phyloP scores from a whole-genome alignment of 2,888 invertebrate species.

The Ochropacha duplaris region DNA sequence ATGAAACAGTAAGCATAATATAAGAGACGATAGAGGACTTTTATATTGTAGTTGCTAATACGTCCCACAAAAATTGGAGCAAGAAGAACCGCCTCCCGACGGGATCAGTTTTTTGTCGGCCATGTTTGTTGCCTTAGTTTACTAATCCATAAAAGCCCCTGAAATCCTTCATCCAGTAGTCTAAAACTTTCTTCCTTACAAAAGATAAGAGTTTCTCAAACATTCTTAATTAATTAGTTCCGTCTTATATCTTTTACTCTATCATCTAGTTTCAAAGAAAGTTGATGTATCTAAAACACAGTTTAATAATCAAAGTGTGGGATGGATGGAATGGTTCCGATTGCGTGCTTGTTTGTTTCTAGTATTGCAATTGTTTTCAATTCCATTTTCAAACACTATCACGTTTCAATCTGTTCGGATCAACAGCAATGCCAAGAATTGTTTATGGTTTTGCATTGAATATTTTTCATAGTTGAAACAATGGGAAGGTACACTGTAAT shows the following conservation, averaged over 20 bases:
- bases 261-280: neutral
- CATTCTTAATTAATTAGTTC: neutral
- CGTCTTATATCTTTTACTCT: neutral
- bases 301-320: neutral
- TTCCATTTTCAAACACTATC: slow-evolving; percentile 11
- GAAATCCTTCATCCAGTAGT: no score
- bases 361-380: slow-evolving; percentile 6
- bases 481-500: no score
- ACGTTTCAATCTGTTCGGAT: slow-evolving; percentile 18
- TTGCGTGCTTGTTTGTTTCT: slow-evolving; percentile 3
- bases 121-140: no score
- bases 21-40: no score
- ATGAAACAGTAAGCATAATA: no score
- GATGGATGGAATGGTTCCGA: slow-evolving; percentile 2
- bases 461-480: no score
- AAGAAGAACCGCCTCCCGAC: no score
- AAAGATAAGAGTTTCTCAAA: neutral
- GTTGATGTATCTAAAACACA: neutral
- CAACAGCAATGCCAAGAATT: slow-evolving; percentile 3
- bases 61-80: no score
- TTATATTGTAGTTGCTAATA: no score
- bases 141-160: no score
- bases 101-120: no score
- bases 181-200: neutral
- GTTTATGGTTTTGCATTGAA: neutral